These are phyloP conservation scores for Eriosoma lanigerum DNA, from an alignment of 1,140 invertebrate genomes.

Conservation along the genomic window DNA sequence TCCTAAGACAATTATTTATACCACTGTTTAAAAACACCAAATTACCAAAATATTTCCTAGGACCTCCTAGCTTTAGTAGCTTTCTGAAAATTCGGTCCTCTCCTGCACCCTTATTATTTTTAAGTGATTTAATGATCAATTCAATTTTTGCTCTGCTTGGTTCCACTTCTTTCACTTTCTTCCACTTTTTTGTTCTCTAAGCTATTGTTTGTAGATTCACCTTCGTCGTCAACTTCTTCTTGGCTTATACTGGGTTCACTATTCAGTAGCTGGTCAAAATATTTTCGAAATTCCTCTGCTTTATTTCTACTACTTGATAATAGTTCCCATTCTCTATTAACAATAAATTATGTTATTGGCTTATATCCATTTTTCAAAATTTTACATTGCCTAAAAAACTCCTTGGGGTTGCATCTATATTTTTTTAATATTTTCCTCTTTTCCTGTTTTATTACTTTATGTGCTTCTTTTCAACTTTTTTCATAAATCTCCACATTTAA, in stretches of 20 bases:
- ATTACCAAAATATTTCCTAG: too few relatives aligned
- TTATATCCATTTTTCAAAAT: constrained; percentile 21
- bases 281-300: background rate
- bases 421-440: constrained; percentile 20
- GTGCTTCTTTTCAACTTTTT: background rate
- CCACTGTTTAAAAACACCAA: too few relatives aligned
- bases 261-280: constrained; percentile 19
- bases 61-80: too few relatives aligned
- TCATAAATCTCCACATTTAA: too few relatives aligned
- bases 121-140: constrained; percentile 19
- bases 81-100: background rate
- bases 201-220: too few relatives aligned
- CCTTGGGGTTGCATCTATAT: background rate
- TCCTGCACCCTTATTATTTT: constrained; percentile 21
- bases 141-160: constrained; percentile 7
- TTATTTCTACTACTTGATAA: constrained; percentile 19
- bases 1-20: too few relatives aligned
- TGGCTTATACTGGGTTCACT: background rate
- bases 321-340: background rate
- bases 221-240: background rate
- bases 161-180: background rate
- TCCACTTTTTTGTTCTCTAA: too few relatives aligned
- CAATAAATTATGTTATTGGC: background rate
- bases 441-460: constrained; percentile 20
- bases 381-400: constrained; percentile 17